Conservation (phyloP, 2,113 vertebrate genomes). For the Sterrhoptilus dennistouni region DNA sequence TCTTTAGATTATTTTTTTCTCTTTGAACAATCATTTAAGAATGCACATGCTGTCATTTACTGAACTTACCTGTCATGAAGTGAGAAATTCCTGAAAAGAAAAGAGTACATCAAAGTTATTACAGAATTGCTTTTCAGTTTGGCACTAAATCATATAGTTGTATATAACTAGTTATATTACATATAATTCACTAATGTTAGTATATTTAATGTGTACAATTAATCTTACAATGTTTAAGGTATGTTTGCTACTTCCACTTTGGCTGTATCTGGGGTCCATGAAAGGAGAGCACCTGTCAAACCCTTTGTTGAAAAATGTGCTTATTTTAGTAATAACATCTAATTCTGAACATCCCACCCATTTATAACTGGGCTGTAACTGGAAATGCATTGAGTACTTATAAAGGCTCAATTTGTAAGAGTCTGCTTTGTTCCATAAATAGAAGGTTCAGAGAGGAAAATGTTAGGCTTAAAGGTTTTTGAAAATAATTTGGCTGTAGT, state of each 20-base stretch:
- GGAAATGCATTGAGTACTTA: not conserved
- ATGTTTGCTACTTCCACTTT: not conserved
- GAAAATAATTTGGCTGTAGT: not conserved
- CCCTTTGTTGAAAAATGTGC: not conserved
- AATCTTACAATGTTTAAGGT: not conserved
- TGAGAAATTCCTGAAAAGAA: not conserved
- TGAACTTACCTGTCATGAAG: not conserved
- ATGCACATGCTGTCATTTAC: not conserved
- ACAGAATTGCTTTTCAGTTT: not conserved
- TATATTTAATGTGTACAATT: not conserved
- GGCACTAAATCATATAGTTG: not conserved
- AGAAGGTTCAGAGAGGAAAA: not conserved
- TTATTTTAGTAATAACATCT: not conserved
- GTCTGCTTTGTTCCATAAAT: not conserved
- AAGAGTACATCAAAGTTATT: not conserved
- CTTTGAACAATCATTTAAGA: not conserved
- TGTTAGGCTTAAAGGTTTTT: not conserved
- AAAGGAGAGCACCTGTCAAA: not conserved
- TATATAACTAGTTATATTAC: not conserved
- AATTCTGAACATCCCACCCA: not conserved
- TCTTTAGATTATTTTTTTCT: not conserved
- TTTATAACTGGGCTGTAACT: not conserved
- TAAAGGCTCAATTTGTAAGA: not conserved
- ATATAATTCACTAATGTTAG: rapidly evolving
- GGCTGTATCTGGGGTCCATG: not conserved